Base-by-base conservation (phyloP, 2,113 vertebrate species). In the Gorsachius goisagi region DNA sequence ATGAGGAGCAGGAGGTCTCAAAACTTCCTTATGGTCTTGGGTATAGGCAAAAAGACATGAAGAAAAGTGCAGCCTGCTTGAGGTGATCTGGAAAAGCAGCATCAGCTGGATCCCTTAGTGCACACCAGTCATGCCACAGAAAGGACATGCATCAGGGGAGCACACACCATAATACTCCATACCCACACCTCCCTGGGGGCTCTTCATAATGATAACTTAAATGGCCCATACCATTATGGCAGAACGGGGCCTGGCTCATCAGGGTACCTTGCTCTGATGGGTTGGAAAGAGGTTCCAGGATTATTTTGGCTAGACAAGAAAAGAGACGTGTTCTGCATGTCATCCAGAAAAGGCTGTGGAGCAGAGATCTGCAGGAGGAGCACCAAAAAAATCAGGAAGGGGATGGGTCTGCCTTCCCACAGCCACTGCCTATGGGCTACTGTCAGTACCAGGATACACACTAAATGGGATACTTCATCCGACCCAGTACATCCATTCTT, bases 231-330 rank as follows among this genome's bases (percentile, higher is more conserved):
- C 14, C 10, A 8, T 15, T 44, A 32, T 8, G 10, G 18, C 15
- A 62, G 21, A 78, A n/a, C 5, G 12, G 5, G 26, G 3, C 20
- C 63, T 56, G 45, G 33, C 10, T 41, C 39, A 26, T 21, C 30
- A 44, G 32, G 26, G 9, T 50, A n/a, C 16, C 30, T 63, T 44
- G 23, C n/a, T 23, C 10, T 3, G 2, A 0, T 13, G 33, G 1
- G 0, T 12, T 45, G 47, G 33, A 58, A 89, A 89, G 5, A 44
- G 7, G 16, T 26, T 7, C 9, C 47, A n/a, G 32, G 6, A 75
- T 47, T 75, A 17, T 75, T 79, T 74, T 62, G 41, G 5, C 10
- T 47, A 53, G 30, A 66, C 53, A 56, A 79, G 9, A 50, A 41
- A 39, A 69, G 28, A 66, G 26, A 9, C 49, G 4, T 32, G 26